Evolutionary conservation across 1,140 invertebrate genomes (phyloP).

Genomic region (Microplitis mediator): DNA sequence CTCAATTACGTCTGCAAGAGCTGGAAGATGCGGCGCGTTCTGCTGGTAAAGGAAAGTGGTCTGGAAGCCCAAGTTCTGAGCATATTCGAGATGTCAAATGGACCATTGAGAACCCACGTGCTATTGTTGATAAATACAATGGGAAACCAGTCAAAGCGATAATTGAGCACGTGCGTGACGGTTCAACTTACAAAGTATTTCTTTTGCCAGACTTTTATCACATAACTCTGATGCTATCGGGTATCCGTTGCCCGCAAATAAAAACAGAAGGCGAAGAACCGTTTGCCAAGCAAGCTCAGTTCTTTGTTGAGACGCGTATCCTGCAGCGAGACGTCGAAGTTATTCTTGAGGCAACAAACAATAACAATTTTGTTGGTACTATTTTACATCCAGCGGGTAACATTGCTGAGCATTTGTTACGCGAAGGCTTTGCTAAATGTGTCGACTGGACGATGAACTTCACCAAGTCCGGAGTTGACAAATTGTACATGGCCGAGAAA

Average conservation of each 20-base stretch:
- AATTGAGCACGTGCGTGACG: constrained; percentile 95
- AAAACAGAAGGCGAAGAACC: constrained; percentile 64
- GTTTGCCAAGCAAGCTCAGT: constrained; percentile 85
- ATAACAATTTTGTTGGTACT: constrained; percentile 93
- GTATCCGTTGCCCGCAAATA: constrained; percentile 83
- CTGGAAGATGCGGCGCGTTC: constrained; percentile 90
- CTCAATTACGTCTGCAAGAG: constrained; percentile 75
- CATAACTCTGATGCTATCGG: constrained; percentile 92
- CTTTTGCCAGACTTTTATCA: constrained; percentile 87
- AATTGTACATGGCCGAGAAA: constrained; percentile 82
- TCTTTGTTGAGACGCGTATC: constrained; percentile 88
- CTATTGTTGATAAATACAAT: constrained; percentile 80
- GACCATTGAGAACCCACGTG: constrained; percentile 81
- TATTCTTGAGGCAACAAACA: constrained; percentile 88
- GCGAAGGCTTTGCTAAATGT: constrained; percentile 92
- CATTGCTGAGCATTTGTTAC: constrained; percentile 91
- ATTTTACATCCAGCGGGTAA: constrained; percentile 91
- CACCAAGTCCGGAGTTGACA: constrained; percentile 81
- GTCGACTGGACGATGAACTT: constrained; percentile 97
- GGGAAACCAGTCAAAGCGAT: constrained; percentile 84
- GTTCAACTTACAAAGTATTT: constrained; percentile 90
- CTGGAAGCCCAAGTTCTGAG: constrained; percentile 58
- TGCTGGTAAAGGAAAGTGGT: constrained; percentile 87
- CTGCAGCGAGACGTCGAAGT: constrained; percentile 94
- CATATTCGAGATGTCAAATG: constrained; percentile 88